phyloP scores from a whole-genome alignment of 2,888 invertebrate genomes.

The Lasioglossum oenotherae region DNA sequence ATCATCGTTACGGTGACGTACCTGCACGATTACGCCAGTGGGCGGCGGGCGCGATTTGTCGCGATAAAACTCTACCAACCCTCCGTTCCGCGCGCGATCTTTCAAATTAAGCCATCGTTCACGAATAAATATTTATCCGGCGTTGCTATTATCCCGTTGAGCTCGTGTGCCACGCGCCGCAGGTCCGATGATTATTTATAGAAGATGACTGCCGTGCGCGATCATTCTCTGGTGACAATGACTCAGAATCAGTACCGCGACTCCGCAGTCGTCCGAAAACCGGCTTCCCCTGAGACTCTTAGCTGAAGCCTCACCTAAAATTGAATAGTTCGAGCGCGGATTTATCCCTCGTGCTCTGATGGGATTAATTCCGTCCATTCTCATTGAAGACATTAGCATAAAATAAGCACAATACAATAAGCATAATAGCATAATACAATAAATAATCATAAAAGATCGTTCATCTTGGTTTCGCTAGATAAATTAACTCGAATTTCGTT shows the following conservation, averaged over 20 bases:
- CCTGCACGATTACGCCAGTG: background rate
- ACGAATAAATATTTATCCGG: background rate
- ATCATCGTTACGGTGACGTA: constrained; percentile 44
- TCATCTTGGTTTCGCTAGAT: background rate
- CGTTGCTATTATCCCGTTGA: constrained; percentile 20
- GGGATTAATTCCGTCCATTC: background rate
- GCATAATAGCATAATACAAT: too few species aligned
- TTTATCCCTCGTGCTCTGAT: background rate
- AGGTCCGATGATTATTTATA: background rate
- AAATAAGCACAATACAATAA: background rate
- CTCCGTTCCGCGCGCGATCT: background rate
- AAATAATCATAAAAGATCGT: background rate
- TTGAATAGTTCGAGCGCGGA: background rate
- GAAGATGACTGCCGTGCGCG: background rate
- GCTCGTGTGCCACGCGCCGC: background rate
- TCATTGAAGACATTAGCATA: background rate
- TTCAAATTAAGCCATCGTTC: background rate
- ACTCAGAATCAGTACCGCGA: background rate
- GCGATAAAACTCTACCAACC: background rate
- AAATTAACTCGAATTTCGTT: background rate
- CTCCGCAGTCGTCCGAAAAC: background rate
- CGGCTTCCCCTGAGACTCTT: background rate
- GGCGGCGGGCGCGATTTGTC: background rate
- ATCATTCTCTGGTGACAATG: background rate
- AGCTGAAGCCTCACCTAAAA: background rate